Conservation (phyloP, 2,888 invertebrate genomes). For the Andrena bucephala region DNA sequence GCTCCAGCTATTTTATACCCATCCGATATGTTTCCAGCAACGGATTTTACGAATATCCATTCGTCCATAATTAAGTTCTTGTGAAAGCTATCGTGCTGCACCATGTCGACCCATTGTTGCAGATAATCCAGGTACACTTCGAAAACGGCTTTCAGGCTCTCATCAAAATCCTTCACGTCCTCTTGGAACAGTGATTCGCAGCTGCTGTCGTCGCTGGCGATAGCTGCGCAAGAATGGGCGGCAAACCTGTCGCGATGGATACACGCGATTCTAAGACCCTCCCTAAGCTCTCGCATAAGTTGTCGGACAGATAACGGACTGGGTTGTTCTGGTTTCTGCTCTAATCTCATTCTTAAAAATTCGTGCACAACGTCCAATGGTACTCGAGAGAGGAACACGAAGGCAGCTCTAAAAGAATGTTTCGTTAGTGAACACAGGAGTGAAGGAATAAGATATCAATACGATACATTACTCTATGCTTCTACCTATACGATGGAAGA, state of each 20-base stretch:
- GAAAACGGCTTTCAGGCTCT: conserved; percentile 90
- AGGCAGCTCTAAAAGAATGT: conserved; percentile 87
- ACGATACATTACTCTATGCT: neutral
- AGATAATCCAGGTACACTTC: conserved; percentile 95
- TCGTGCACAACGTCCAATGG: conserved; percentile 97
- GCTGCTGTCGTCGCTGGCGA: conserved; percentile 85
- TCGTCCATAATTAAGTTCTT: conserved; percentile 94
- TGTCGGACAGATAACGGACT: conserved; percentile 95
- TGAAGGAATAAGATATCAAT: neutral
- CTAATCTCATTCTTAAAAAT: conserved; percentile 93
- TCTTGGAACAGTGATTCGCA: conserved; percentile 86
- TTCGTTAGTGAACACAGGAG: neutral
- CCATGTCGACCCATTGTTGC: conserved; percentile 91
- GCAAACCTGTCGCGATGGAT: conserved; percentile 92
- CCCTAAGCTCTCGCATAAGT: conserved; percentile 95
- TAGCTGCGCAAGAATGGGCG: conserved; percentile 88
- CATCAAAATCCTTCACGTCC: conserved; percentile 91
- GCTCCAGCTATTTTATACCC: conserved; percentile 91
- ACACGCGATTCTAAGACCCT: conserved; percentile 94
- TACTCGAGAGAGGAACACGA: conserved; percentile 93
- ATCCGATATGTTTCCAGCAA: conserved; percentile 91
- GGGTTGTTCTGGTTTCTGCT: conserved; percentile 93
- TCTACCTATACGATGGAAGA: conserved; percentile 91
- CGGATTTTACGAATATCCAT: conserved; percentile 93
- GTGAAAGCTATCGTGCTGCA: conserved; percentile 88